phyloP scores from a whole-genome alignment of 2,113 vertebrate species.

The Myxocyprinus asiaticus region DNA sequence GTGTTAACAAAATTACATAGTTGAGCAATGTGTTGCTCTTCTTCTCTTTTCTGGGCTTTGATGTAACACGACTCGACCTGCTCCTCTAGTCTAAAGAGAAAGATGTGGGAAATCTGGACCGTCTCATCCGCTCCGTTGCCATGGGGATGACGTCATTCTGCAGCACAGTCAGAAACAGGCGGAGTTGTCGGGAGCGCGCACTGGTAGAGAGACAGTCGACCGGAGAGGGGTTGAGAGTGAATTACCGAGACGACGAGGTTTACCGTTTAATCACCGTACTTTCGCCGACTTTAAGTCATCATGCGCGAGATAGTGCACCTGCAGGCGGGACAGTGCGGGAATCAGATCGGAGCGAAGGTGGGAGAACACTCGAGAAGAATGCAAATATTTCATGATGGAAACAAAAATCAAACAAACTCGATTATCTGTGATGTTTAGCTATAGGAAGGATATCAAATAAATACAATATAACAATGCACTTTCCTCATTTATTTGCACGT shows the following conservation, averaged over 20 bases:
- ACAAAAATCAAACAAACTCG: too few relatives aligned
- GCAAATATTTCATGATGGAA: too few relatives aligned
- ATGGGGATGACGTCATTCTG: constrained; percentile 56
- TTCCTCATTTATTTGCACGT: too few relatives aligned
- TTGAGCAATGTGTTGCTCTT: too few relatives aligned
- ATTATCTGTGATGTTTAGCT: not conserved
- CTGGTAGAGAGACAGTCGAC: not conserved
- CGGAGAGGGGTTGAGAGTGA: not conserved
- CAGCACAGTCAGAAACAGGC: constrained; percentile 37
- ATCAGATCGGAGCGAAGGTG: constrained; percentile 65
- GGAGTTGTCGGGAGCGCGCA: constrained; percentile 18
- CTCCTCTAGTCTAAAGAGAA: too few relatives aligned
- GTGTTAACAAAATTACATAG: too few relatives aligned
- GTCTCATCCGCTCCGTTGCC: constrained; percentile 25
- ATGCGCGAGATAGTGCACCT: constrained; percentile 65
- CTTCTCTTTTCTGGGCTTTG: too few relatives aligned
- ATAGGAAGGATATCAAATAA: too few relatives aligned
- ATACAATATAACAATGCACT: not conserved
- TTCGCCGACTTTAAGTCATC: constrained; percentile 25
- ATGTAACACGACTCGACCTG: too few relatives aligned
- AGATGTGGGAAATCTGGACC: not conserved
- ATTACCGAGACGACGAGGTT: not conserved
- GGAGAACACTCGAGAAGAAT: not conserved
- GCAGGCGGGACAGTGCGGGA: constrained; percentile 63
- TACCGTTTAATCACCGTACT: not conserved